Percentiles rank a stretch among this genome's conserved stretches.
Evolutionary conservation across 2,797 vertebrate species (phyloP).

Genomic region (Bothrops alternatus): DNA sequence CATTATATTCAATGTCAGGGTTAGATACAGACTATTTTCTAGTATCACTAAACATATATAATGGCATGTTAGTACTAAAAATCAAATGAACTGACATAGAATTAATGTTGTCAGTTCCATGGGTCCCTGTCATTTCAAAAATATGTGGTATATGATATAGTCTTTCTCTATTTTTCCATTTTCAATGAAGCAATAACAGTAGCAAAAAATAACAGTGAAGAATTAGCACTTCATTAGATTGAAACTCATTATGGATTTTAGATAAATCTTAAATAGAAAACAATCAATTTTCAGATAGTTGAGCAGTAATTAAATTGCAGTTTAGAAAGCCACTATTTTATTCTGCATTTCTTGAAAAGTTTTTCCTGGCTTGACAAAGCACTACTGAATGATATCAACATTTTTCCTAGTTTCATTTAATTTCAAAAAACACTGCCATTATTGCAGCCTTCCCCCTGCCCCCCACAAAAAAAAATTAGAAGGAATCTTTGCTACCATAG

Average conservation of each 20-base stretch:
- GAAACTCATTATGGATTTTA: not conserved
- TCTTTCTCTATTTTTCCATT: not conserved
- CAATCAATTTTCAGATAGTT: not conserved
- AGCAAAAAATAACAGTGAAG: not conserved
- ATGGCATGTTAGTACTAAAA: constrained; percentile 33
- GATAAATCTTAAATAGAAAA: not conserved
- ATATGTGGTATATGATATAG: not conserved
- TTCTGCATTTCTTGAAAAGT: not conserved
- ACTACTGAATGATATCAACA: not conserved
- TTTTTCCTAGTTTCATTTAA: not conserved
- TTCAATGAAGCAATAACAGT: not conserved
- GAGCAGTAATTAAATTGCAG: not conserved
- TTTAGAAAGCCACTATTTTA: not conserved
- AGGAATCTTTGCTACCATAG: not conserved
- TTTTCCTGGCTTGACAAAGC: not conserved
- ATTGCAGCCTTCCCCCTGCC: not conserved
- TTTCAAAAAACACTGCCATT: not conserved
- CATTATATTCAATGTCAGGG: constrained; percentile 55
- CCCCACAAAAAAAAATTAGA: not conserved
- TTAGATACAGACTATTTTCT: constrained; percentile 51
- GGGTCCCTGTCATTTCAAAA: not conserved
- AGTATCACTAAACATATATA: constrained; percentile 50
- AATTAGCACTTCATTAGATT: not conserved
- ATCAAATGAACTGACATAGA: constrained; percentile 33
- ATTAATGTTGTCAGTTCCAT: not conserved